Base-by-base conservation (phyloP, 1,140 invertebrate species). In the Zaprionus lachaisei region DNA sequence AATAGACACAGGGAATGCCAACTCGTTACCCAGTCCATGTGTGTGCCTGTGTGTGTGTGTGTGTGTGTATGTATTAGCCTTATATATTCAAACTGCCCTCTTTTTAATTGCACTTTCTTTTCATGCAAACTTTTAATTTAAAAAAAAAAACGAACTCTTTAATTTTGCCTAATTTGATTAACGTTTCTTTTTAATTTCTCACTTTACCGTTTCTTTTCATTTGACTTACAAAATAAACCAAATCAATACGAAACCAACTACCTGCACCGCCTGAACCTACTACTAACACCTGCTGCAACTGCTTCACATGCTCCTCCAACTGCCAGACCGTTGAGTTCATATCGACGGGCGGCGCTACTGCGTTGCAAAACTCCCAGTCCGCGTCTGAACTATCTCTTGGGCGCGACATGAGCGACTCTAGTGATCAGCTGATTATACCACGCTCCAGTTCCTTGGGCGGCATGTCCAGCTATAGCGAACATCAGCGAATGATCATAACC, bases 191-290 rank as follows among this genome's bases (percentile, higher is more conserved):
- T 72, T 67, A 63, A 64, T 77, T 72, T 72, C 64, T 73, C 75
- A 90, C 81, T 81, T 87, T 51, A 51, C 71, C 66, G 69, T 89
- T 84, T 89, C 81, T 84, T 86, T 90, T 71, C 86, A 90, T 91
- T 91, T 90, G 69, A 85, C 76, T 72, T 68, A 81, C 70, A 58
- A 58, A 67, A n/a, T 38, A 70, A 49, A 44, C n/a, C 38, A 34
- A 56, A 67, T 44, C 20, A 49, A 70, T 44, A 38, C 41, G 61
- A 55, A 70, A 24, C 37, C 47, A 17, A 47, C 41, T 37, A 76
- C 64, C 56, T 56, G 56, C 63, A 71, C 75, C 70, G 79, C 81
- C 82, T 79, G 83, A 80, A 63, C 66, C 75, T 65, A 62, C 64
- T 68, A 77, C 83, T 73, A 77, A 76, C 55, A 70, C 68, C 71